Evolutionary conservation across 2,113 vertebrate species (phyloP).

Genomic region (Gasterosteus nipponicus): DNA sequence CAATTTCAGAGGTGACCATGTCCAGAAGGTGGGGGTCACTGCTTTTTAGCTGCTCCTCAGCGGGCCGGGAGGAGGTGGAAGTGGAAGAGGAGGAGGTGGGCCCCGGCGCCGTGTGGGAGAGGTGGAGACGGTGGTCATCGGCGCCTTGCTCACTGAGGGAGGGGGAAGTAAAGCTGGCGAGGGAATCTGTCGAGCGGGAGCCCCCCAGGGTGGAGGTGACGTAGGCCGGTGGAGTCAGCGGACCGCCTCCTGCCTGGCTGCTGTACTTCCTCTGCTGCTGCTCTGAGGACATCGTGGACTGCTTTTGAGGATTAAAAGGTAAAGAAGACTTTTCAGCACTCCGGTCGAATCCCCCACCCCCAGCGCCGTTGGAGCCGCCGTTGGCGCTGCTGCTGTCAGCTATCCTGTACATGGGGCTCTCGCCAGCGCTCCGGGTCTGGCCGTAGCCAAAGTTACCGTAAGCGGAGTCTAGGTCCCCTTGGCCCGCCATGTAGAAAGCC

Average conservation of each 20-base stretch:
- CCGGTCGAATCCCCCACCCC: constrained; percentile 92
- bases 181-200: constrained; percentile 89
- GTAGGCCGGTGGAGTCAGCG: constrained; percentile 91
- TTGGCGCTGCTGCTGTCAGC: constrained; percentile 93
- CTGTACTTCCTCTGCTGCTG: constrained; percentile 92
- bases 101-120: constrained; percentile 89
- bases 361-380: constrained; percentile 85
- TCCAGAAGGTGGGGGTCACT: constrained; percentile 95
- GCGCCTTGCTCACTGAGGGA: constrained; percentile 87
- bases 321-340: constrained; percentile 89
- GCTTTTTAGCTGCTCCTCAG: constrained; percentile 94
- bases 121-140: constrained; percentile 90
- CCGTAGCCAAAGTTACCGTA: constrained; percentile 95
- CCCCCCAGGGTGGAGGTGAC: constrained; percentile 86
- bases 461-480: constrained; percentile 92
- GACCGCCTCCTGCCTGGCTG: constrained; percentile 87
- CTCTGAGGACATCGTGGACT: constrained; percentile 88
- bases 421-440: constrained; percentile 89
- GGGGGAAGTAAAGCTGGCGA: constrained; percentile 90
- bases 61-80: constrained; percentile 88
- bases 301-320: constrained; percentile 94
- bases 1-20: constrained; percentile 95
- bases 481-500: constrained; percentile 96
- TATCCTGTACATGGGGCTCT: constrained; percentile 95
- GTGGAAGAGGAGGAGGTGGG: constrained; percentile 81